Base-by-base conservation (phyloP, 1,140 invertebrate genomes). In the Drosophila lacteicornis region DNA sequence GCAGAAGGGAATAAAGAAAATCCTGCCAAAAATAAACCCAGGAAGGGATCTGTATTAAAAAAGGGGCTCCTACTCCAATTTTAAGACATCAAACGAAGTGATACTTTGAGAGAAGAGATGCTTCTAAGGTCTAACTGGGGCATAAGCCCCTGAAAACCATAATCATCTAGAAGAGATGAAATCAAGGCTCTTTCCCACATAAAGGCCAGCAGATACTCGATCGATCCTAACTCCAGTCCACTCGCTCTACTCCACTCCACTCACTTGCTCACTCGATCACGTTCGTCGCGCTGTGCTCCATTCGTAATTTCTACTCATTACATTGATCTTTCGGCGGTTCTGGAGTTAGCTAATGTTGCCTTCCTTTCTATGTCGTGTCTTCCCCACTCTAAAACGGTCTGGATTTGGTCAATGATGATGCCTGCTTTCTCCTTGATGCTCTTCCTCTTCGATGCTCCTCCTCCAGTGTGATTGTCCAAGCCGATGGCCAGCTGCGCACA, bases 401-500 rank as follows among this genome's bases (percentile, higher is more conserved):
- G 27, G 51, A 60, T 42, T 13, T 33, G 46, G 38, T 42, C 15
- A 17, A 25, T n/a, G 43, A 11, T 36, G n/a, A 27, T 50, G 11
- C 12, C 22, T 33, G 19, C 67, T 42, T 13, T 15, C 33, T 36
- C 15, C 38, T 25, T 30, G 15, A 15, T 12, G 45, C 61, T 17
- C 15, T 40, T 36, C 27, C 27, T 27, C 22, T 22, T 22, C 22
- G 22, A 1, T 22, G 22, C 22, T 25, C 22, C 22, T 25, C 22
- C 22, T 25, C 30, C 79, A 95, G 99, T 71, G 96, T 99, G 82
- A 96, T 99, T 11, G 94, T 99, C 0, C 99, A 99, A 94, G 98
- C 97, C 51, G 98, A 99, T 94, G 98, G 98, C 50, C 98, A 99
- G 93, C 96, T 99, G 75, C 94, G 98, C 63, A 99, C 98, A 19